Evolutionary conservation across 2,888 invertebrate genomes (phyloP).

Genomic region (Eulithis prunata): DNA sequence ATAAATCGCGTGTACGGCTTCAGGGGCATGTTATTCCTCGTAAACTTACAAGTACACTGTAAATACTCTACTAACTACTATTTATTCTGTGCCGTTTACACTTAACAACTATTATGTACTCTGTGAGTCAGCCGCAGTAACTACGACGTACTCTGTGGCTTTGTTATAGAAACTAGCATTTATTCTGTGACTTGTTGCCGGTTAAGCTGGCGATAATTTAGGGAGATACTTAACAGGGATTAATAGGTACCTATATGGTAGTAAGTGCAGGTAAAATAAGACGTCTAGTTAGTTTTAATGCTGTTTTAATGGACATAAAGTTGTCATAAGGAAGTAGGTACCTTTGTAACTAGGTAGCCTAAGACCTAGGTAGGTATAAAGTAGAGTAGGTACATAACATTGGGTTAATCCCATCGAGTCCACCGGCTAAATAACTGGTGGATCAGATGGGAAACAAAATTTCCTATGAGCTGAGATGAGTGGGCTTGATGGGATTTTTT

Average conservation of each 20-base stretch:
- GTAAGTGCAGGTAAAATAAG: neutral
- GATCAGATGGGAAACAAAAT: too few relatives aligned
- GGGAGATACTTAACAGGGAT: neutral
- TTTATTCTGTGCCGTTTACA: constrained; percentile 6
- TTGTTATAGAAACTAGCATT: neutral
- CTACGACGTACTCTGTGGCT: neutral
- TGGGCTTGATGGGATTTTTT: too few relatives aligned
- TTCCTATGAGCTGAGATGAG: too few relatives aligned
- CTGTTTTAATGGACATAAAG: neutral
- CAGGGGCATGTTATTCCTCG: constrained; percentile 59
- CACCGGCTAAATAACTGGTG: too few relatives aligned
- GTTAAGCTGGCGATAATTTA: neutral
- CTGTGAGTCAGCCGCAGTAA: neutral
- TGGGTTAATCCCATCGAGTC: too few relatives aligned
- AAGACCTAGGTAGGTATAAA: neutral
- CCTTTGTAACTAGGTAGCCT: neutral
- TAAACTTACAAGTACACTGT: constrained; percentile 68
- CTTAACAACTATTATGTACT: neutral
- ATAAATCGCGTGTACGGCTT: constrained; percentile 62
- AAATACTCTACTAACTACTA: constrained; percentile 43
- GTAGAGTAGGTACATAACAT: too few relatives aligned
- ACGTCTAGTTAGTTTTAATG: neutral
- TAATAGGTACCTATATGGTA: neutral
- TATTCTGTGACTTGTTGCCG: neutral
- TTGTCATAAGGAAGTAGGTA: neutral